Evolutionary conservation across 2,113 vertebrate genomes (phyloP).

Genomic region (Donacobius atricapilla): DNA sequence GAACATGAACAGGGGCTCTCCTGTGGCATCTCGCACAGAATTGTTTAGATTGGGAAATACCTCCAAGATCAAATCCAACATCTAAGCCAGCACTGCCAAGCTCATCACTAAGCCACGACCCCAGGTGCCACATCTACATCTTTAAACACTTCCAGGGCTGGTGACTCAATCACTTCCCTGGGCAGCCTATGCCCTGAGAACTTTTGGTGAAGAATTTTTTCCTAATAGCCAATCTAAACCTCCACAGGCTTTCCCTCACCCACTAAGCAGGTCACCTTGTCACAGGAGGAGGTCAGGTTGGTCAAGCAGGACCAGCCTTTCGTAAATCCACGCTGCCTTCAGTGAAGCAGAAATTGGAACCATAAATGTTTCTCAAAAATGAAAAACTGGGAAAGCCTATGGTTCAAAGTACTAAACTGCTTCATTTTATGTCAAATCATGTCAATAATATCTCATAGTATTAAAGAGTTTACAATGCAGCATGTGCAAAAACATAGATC

Average conservation of each 20-base stretch:
- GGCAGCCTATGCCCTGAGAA: background rate
- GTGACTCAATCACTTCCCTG: background rate
- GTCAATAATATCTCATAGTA: background rate
- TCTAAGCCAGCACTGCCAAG: background rate
- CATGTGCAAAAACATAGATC: background rate
- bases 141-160: background rate
- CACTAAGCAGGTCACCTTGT: background rate
- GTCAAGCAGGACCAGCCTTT: background rate
- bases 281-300: background rate
- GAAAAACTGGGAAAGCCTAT: background rate
- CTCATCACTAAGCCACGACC: background rate
- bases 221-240: background rate
- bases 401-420: background rate
- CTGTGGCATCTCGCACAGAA: background rate
- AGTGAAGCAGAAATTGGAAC: background rate
- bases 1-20: background rate
- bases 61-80: background rate
- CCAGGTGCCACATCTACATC: background rate
- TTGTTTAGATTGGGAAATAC: background rate
- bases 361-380: background rate
- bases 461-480: background rate
- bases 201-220: background rate
- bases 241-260: background rate
- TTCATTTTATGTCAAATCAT: background rate
- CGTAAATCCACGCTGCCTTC: background rate